Evolutionary conservation across 2,888 invertebrate species (phyloP), one percentile per base, ranked within the genome.

Genomic region (Antheraea yamamai): DNA sequence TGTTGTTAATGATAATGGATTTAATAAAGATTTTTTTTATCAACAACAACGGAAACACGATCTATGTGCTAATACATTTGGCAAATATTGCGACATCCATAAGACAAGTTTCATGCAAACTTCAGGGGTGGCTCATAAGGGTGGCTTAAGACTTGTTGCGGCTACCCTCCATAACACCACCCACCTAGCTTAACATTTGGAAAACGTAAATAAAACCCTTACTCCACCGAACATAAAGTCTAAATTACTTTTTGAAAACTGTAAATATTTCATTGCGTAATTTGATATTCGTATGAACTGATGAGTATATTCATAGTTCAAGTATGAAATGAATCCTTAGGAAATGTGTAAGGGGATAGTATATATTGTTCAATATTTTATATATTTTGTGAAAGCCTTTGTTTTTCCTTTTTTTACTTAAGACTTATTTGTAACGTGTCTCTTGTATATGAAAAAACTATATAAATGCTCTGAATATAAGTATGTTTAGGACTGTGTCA

Each of bases 281-380:
- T 94, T 93, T 93, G 93, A 94, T 94, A 94, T 93, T 93, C 90
- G 87, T 82, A 84, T 79, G 81, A 90, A 82, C 88, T 92, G 92
- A 92, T 91, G 92, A 93, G 89, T 92, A 91, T 91, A 93, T 94
- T 93, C 94, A 94, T 92, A 91, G 90, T 89, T 88, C 80, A 85
- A 84, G 88, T 84, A 83, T 87, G 85, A 84, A 86, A 86, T 84
- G 89, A 91, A 94, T 85, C 92, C 93, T 87, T 90, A 87, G 81
- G 83, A 76, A 83, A 81, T 87, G 83, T 80, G 30, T 82, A 82
- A 87, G 85, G 89, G 85, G 88, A 87, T 85, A 86, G 87, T 89
- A 89, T 88, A 39, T 70, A 39, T 39, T 70, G 68, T 20, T 68
- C 1, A 35, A 68, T 30, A 30, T 68, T 20, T 39, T 39, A 70